Base-by-base conservation (phyloP, 2,113 vertebrate species). In the Seriola aureovittata region DNA sequence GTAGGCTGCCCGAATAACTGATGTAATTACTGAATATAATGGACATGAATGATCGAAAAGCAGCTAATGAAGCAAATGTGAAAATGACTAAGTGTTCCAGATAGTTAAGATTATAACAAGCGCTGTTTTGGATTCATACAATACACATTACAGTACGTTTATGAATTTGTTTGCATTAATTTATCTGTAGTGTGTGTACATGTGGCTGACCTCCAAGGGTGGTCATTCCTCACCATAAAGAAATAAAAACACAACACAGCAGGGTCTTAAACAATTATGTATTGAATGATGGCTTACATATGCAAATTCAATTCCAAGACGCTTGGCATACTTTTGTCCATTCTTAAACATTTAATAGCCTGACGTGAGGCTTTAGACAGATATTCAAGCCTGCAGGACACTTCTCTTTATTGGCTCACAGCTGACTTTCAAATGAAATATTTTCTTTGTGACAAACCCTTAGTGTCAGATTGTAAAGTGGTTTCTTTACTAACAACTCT, bases 271-370 rank as follows among this genome's bases (percentile, higher is more conserved):
- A 95, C 93, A 95, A 94, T 91, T 81, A 93, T 95, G 92, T 95
- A 94, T 95, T 95, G 93, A 94, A 92, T 90, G 88, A 95, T 95
- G 94, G 92, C 91, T 93, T 94, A 94, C 94, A 95, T 92, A 94
- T 93, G 91, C 92, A 93, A 93, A 92, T 95, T 93, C 78, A 91
- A 86, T 93, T 95, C 89, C 88, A 93, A 93, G 91, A 93, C 75
- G 84, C 87, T 89, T 93, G 86, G 86, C 92, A 93, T 93, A 92
- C 78, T 74, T 77, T 89, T 87, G 75, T 90, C 88, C 84, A 93
- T 89, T 92, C 84, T 92, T 93, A 85, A 90, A 90, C 91, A 93
- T 92, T 85, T 85, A 80, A 72, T 66, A 86, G 78, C 74, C 84
- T 85, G 82, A 89, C 85, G 63, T 91, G 86, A 91, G 89, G 85